phyloP scores from a whole-genome alignment of 2,113 vertebrate genomes.

The Epinephelus lanceolatus region DNA sequence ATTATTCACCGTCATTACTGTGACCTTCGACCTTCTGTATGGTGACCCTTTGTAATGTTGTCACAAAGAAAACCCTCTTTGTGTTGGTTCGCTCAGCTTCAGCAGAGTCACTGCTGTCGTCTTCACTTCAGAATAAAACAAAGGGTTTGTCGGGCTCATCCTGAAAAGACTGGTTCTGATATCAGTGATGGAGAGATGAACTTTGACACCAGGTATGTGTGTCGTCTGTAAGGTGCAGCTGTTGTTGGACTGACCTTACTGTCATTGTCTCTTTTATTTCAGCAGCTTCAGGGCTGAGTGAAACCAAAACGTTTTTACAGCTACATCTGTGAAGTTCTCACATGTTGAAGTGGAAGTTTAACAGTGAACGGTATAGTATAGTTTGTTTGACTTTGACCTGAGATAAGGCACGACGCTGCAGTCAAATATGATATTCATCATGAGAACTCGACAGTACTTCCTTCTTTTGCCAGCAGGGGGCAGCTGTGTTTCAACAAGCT shows the following conservation, averaged over 20 bases:
- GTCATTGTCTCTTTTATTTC: neutral
- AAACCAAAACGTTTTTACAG: neutral
- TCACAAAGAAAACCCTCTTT: conserved; percentile 44
- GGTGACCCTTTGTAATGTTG: conserved; percentile 26
- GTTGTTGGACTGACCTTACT: neutral
- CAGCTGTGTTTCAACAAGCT: too few relatives aligned
- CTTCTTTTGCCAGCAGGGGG: too few relatives aligned
- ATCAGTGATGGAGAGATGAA: neutral
- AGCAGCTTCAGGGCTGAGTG: too few relatives aligned
- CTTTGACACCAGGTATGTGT: neutral
- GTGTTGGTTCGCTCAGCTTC: conserved; percentile 6
- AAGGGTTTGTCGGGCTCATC: neutral
- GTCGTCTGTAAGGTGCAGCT: neutral
- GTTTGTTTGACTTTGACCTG: too few relatives aligned
- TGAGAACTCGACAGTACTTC: too few relatives aligned
- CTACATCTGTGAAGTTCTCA: too few relatives aligned
- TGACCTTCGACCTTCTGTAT: conserved; percentile 22
- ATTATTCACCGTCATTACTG: conserved; percentile 27
- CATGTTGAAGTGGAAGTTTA: too few relatives aligned
- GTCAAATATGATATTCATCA: too few relatives aligned
- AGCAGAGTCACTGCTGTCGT: conserved; percentile 4
- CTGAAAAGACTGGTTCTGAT: neutral
- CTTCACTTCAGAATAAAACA: neutral
- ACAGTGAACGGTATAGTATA: too few relatives aligned
- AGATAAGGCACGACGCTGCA: too few relatives aligned